Evolutionary conservation across 2,797 vertebrate genomes (phyloP).

Genomic region (Rhinophrynus dorsalis): DNA sequence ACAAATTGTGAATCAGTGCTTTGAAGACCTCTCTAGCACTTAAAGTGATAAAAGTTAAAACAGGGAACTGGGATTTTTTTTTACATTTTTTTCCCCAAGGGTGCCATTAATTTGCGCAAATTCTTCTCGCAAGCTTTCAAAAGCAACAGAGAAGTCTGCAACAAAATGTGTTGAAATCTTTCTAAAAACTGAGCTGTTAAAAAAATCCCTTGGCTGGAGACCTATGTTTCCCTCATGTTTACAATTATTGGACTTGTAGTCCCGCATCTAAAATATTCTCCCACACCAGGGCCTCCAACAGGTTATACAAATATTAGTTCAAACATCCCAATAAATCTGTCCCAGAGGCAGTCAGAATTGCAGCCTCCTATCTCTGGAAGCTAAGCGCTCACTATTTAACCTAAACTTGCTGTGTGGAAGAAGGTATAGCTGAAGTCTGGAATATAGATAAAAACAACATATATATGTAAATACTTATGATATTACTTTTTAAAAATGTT

Average conservation of each 20-base stretch:
- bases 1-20: no score
- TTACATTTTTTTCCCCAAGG: no score
- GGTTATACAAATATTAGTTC: constrained; percentile 57
- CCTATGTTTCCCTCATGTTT: constrained; percentile 53
- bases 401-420: neutral
- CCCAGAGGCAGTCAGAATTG: constrained; percentile 22
- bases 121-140: no score
- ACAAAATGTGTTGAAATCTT: neutral
- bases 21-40: no score
- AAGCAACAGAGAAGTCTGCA: neutral
- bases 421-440: no score
- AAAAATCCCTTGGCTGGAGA: constrained; percentile 59
- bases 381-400: neutral
- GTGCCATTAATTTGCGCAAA: no score
- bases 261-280: constrained; percentile 56
- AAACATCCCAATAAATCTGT: constrained; percentile 54
- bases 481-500: no score
- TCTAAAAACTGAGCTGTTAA: constrained; percentile 21
- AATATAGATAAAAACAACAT: no score
- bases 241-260: constrained; percentile 55
- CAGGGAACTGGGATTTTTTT: no score
- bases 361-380: neutral
- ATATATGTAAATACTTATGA: no score
- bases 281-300: constrained; percentile 48
- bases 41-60: no score